phyloP scores from a whole-genome alignment of 2,888 invertebrate genomes.

The Cerastis leucographa region DNA sequence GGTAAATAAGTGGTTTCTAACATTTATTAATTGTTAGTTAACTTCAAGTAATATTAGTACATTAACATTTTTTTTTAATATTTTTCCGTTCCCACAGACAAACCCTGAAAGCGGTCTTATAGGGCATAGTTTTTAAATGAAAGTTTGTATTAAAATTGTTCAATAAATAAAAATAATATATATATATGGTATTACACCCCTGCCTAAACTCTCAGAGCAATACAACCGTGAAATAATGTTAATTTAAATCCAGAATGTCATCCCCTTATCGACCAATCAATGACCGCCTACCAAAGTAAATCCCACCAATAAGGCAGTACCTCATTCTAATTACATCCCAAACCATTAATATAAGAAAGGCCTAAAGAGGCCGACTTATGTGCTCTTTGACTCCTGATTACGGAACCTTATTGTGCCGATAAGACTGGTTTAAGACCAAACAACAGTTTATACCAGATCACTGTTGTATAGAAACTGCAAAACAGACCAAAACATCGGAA shows the following conservation, averaged over 20 bases:
- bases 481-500: neutral
- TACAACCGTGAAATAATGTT: neutral
- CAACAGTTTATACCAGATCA: conserved; percentile 55
- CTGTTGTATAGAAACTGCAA: conserved; percentile 34
- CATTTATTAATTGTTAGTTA: no score
- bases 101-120: no score
- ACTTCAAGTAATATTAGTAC: no score
- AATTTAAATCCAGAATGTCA: neutral
- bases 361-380: conserved; percentile 38
- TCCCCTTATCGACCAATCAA: neutral
- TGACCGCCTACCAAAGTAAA: neutral
- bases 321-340: conserved; percentile 50
- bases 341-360: conserved; percentile 45
- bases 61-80: no score
- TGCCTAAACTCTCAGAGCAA: neutral
- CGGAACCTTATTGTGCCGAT: conserved; percentile 64
- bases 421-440: conserved; percentile 60
- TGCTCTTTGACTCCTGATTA: conserved; percentile 59
- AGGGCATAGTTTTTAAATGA: no score
- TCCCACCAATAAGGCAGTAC: conserved; percentile 5
- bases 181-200: no score
- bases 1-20: no score
- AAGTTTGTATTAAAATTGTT: no score
- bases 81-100: no score
- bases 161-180: no score